Evolutionary conservation across 92 coral and sea anemone species (phyloP).

Genomic region (Porites rus): DNA sequence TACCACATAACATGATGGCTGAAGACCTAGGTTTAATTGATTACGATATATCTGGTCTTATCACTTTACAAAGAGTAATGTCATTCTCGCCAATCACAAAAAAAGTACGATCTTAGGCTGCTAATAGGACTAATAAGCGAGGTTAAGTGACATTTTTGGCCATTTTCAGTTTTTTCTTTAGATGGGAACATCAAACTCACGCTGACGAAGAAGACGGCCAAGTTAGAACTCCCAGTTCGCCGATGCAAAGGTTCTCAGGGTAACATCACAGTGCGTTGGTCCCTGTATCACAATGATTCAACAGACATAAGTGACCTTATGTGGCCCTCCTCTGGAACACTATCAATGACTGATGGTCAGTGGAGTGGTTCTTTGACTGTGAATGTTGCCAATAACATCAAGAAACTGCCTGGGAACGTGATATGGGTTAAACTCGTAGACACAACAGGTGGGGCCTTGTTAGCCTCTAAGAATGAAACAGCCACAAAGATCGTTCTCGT

Average conservation of each 20-base stretch:
- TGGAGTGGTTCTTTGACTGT: conserved; percentile 78
- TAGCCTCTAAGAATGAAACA: conserved; percentile 66
- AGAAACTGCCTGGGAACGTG: conserved; percentile 38
- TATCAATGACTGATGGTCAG: conserved; percentile 73
- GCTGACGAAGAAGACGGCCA: conserved; percentile 52
- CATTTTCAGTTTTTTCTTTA: conserved; percentile 50
- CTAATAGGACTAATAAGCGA: too few relatives aligned
- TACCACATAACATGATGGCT: too few relatives aligned
- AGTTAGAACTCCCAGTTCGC: conserved; percentile 75
- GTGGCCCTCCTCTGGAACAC: conserved; percentile 76
- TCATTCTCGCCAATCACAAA: too few relatives aligned
- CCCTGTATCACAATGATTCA: conserved; percentile 65
- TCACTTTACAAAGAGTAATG: too few relatives aligned
- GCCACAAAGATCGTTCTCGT: conserved; percentile 51
- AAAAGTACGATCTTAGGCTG: too few relatives aligned
- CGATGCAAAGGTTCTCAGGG: conserved; percentile 94
- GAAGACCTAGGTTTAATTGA: too few relatives aligned
- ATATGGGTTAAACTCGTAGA: conserved; percentile 56
- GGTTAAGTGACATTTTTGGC: too few relatives aligned
- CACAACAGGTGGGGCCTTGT: conserved; percentile 73
- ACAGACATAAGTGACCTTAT: conserved; percentile 40
- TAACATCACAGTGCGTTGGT: conserved; percentile 78
- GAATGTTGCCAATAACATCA: conserved; percentile 53
- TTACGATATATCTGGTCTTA: too few relatives aligned
- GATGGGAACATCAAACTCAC: conserved; percentile 62